phyloP scores from a whole-genome alignment of 2,113 vertebrate species.

The Miniopterus natalensis region DNA sequence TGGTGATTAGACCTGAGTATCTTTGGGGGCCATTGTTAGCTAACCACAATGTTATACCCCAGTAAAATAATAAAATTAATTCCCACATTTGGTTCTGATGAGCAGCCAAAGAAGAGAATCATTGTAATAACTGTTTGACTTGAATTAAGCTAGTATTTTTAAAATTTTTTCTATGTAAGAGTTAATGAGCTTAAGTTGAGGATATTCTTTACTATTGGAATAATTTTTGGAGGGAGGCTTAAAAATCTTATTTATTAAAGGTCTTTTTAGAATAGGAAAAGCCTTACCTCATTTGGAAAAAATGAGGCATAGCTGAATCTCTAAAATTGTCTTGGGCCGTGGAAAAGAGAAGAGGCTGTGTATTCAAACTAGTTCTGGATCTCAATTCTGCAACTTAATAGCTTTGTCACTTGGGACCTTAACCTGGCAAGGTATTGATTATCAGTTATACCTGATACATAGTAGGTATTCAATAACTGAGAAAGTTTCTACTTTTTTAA shows the following conservation, averaged over 20 bases:
- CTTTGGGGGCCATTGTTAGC: not conserved
- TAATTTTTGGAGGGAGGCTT: not conserved
- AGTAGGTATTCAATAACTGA: constrained; percentile 13
- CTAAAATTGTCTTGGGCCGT: constrained; percentile 11
- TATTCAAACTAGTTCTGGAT: not conserved
- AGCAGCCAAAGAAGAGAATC: constrained; percentile 25
- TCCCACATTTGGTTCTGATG: constrained; percentile 13
- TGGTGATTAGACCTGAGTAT: not conserved
- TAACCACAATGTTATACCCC: not conserved
- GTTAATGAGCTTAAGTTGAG: constrained; percentile 23
- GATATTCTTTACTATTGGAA: constrained; percentile 5
- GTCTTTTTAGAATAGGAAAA: constrained; percentile 21
- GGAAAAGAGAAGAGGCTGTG: not conserved
- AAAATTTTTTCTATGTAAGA: constrained; percentile 3
- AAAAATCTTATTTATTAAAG: constrained; percentile 21
- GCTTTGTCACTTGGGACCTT: constrained; percentile 28
- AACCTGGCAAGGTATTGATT: constrained; percentile 14
- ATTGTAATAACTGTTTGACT: constrained; percentile 14
- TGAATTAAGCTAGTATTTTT: constrained; percentile 33
- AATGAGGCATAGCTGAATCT: not conserved
- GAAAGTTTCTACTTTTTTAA: constrained; percentile 42
- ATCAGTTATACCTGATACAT: not conserved
- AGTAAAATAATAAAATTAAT: constrained; percentile 48
- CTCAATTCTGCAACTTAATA: constrained; percentile 1
- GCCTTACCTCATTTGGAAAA: constrained; percentile 27